A percentile compares a stretch with the other conserved stretches of the same genome.
Evolutionary conservation across 37 sponge, comb jelly and placozoan genomes (phyloP).

Genomic region (Tethya wilhelma): DNA sequence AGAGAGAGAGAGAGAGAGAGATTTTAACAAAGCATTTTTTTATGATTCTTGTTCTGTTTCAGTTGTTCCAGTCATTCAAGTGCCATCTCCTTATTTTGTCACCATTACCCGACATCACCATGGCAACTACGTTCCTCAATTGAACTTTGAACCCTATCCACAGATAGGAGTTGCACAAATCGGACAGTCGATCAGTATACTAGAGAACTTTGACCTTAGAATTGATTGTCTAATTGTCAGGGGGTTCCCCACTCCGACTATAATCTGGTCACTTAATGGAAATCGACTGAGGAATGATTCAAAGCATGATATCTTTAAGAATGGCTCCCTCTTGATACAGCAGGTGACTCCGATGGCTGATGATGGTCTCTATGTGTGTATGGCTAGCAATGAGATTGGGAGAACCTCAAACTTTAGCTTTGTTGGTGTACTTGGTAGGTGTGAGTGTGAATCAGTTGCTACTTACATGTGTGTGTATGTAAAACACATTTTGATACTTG

Average conservation of each 20-base stretch:
- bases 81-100: not conserved
- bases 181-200: constrained; percentile 1
- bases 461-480: no score
- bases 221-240: constrained; percentile 7
- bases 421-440: no score
- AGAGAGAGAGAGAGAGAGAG: no score
- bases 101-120: not conserved
- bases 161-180: no score
- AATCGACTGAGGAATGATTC: not conserved
- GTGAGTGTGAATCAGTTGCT: no score
- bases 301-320: not conserved
- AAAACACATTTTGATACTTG: no score
- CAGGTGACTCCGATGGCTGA: no score
- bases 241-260: not conserved
- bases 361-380: no score
- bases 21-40: no score
- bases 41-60: not conserved
- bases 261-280: constrained; percentile 2
- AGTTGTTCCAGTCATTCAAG: not conserved
- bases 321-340: constrained; percentile 16
- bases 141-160: not conserved
- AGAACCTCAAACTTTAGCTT: no score
- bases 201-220: not conserved
- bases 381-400: no score
- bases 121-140: no score